Conservation (phyloP, 2,888 invertebrate species). For the Zelleria hepariella region DNA sequence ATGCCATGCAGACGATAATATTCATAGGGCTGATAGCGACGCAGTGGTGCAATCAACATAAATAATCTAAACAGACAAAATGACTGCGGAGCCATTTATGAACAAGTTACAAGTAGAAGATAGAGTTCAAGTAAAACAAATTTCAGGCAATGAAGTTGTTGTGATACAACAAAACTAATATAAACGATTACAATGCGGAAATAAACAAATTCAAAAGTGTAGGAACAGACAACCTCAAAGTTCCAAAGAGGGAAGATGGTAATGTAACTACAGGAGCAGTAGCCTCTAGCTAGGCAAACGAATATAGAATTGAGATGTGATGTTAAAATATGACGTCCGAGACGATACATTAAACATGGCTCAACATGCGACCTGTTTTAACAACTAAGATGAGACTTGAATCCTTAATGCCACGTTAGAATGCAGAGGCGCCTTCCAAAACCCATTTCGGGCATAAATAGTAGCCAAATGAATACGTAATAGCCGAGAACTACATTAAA, state of each 20-base stretch:
- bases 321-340: slow-evolving; percentile 19
- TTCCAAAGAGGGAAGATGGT: not conserved
- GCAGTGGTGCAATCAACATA: not conserved
- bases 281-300: slow-evolving; percentile 19
- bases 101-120: not conserved
- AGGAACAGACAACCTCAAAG: not conserved
- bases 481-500: slow-evolving; percentile 12
- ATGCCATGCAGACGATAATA: not conserved
- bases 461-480: slow-evolving; percentile 42
- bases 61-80: not conserved
- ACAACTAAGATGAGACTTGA: slow-evolving; percentile 46
- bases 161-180: not conserved
- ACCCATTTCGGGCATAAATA: slow-evolving; percentile 39
- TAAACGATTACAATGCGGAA: not conserved
- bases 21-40: not conserved
- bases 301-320: slow-evolving; percentile 30
- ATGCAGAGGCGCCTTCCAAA: slow-evolving; percentile 34
- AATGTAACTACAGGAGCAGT: not conserved
- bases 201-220: not conserved
- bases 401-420: slow-evolving; percentile 45
- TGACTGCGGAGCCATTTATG: not conserved
- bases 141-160: not conserved
- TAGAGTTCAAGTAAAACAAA: not conserved
- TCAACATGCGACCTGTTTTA: slow-evolving; percentile 45
- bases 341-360: slow-evolving; percentile 33